A percentile compares a stretch with the other conserved stretches of the same genome.
phyloP scores from a whole-genome alignment of 2,113 vertebrate genomes.

The Pelvicachromis taeniatus region DNA sequence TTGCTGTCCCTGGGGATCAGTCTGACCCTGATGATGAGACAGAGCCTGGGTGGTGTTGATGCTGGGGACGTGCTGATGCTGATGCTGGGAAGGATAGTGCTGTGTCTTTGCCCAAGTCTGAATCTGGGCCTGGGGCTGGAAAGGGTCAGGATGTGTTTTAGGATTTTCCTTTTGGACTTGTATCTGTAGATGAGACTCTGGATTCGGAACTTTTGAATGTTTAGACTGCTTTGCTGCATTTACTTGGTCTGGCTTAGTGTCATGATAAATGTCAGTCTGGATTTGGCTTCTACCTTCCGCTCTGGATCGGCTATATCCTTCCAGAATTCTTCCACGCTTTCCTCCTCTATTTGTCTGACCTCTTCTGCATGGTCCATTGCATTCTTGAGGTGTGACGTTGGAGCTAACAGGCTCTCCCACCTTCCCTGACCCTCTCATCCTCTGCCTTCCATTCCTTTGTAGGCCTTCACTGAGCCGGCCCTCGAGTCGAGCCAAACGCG shows the following conservation, averaged over 20 bases:
- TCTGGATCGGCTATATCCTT: not conserved
- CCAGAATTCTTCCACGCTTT: slow-evolving; percentile 7
- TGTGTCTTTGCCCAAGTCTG: not conserved
- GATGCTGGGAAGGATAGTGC: not conserved
- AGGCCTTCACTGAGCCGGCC: not conserved
- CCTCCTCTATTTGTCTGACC: not conserved
- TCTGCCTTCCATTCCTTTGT: not conserved
- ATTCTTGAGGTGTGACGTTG: not conserved
- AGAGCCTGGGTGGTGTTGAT: not conserved
- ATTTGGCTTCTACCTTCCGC: not conserved
- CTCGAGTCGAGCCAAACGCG: slow-evolving; percentile 47
- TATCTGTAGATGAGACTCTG: not conserved
- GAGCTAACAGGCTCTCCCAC: not conserved
- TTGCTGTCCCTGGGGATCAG: not conserved
- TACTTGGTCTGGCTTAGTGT: not conserved
- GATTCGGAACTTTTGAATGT: not conserved
- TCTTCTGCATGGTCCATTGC: not conserved
- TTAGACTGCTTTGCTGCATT: not conserved
- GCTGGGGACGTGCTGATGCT: not conserved
- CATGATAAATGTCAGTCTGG: not conserved
- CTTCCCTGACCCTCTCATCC: not conserved
- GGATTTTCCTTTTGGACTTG: not conserved
- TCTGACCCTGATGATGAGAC: not conserved
- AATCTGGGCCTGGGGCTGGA: not conserved
- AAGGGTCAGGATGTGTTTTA: not conserved